A percentile compares a stretch with the other conserved stretches of the same genome.
Evolutionary conservation across 2,888 invertebrate species (phyloP).

Genomic region (Drosophila multiciliata): DNA sequence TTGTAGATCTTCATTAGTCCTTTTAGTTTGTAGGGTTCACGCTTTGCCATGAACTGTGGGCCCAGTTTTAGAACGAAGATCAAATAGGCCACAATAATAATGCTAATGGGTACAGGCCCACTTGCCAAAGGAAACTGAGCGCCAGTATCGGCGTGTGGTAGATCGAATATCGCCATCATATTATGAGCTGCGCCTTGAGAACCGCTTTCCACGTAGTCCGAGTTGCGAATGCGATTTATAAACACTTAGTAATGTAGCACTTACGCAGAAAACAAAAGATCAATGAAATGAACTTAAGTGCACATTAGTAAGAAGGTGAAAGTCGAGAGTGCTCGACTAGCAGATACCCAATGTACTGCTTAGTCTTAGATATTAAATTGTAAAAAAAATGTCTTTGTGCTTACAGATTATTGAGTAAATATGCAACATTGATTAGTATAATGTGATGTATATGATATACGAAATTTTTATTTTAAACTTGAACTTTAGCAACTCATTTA

Average conservation of each 20-base stretch:
- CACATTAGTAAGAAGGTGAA: background rate
- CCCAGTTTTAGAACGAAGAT: slow-evolving; percentile 32
- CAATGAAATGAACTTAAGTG: background rate
- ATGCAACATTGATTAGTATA: too few species aligned
- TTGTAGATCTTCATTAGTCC: slow-evolving; percentile 30
- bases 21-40: slow-evolving; percentile 31
- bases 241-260: background rate
- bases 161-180: slow-evolving; percentile 24
- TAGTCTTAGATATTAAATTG: too few species aligned
- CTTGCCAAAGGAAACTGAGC: slow-evolving; percentile 3
- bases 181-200: background rate
- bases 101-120: slow-evolving; percentile 10
- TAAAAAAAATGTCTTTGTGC: too few species aligned
- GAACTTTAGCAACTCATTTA: too few species aligned
- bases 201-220: background rate
- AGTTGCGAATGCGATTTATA: background rate
- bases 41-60: slow-evolving; percentile 22
- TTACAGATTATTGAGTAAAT: too few species aligned
- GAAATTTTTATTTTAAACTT: background rate
- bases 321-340: too few species aligned
- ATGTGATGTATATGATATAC: background rate
- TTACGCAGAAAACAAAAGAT: background rate
- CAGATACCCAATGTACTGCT: too few species aligned
- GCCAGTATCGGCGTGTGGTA: slow-evolving; percentile 30
- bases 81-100: slow-evolving; percentile 13